These are phyloP conservation scores for Megamerina dolium DNA, from an alignment of 2,888 invertebrate species.

Conservation along the genomic window DNA sequence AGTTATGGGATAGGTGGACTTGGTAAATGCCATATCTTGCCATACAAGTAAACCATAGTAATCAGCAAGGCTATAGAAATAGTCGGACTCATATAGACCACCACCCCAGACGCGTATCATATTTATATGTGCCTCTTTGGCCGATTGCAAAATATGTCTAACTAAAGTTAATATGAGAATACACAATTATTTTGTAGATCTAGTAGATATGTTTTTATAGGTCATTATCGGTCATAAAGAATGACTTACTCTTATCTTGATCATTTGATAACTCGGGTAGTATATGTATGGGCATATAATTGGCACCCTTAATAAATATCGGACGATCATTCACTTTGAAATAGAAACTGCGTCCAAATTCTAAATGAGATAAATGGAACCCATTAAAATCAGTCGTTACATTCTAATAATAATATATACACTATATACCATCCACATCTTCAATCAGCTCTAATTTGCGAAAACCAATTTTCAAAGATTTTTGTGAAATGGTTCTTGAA, in stretches of 20 bases:
- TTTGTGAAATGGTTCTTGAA: slow-evolving; percentile 43
- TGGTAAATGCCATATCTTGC: slow-evolving; percentile 97
- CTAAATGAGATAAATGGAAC: slow-evolving; percentile 31
- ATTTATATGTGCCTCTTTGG: slow-evolving; percentile 76
- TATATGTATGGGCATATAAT: slow-evolving; percentile 83
- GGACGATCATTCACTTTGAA: slow-evolving; percentile 79
- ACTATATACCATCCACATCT: slow-evolving; percentile 53
- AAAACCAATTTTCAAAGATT: slow-evolving; percentile 70
- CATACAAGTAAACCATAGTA: slow-evolving; percentile 86
- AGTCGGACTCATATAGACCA: slow-evolving; percentile 85
- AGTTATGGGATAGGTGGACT: slow-evolving; percentile 81
- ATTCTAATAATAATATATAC: not conserved
- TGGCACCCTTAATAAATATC: slow-evolving; percentile 89
- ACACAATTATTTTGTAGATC: not conserved
- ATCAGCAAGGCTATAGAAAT: slow-evolving; percentile 83
- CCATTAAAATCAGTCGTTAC: not conserved
- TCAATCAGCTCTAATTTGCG: slow-evolving; percentile 79
- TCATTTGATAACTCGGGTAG: slow-evolving; percentile 68
- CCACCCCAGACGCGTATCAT: slow-evolving; percentile 97
- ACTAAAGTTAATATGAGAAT: slow-evolving; percentile 47
- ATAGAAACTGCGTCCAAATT: slow-evolving; percentile 69
- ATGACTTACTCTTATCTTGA: slow-evolving; percentile 48
- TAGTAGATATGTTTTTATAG: not conserved
- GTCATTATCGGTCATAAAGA: too few relatives aligned
- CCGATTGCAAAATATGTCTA: slow-evolving; percentile 61